phyloP scores from a whole-genome alignment of 2,113 vertebrate genomes.

The Calcarius ornatus region DNA sequence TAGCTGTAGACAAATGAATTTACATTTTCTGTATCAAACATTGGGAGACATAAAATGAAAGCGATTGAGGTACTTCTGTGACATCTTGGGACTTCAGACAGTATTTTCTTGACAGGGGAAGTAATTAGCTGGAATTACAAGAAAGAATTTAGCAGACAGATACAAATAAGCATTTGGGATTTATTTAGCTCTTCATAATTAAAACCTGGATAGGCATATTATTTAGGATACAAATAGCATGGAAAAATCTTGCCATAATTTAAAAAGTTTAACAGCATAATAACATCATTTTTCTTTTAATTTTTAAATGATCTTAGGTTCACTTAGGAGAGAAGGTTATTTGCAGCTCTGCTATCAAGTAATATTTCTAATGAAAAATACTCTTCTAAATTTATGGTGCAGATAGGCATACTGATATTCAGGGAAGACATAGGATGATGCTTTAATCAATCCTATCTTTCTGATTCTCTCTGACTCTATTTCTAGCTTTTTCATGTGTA shows the following conservation, averaged over 20 bases:
- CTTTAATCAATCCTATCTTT: background rate
- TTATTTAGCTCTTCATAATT: conserved; percentile 38
- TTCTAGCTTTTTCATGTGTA: background rate
- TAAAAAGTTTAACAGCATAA: background rate
- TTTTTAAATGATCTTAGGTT: background rate
- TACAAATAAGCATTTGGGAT: conserved; percentile 2
- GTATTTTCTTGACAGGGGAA: conserved; percentile 57
- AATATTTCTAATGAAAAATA: background rate
- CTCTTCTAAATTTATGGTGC: background rate
- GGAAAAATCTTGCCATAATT: background rate
- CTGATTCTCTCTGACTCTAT: background rate
- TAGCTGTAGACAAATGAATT: conserved; percentile 25
- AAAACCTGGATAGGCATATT: conserved; percentile 33
- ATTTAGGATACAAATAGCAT: background rate
- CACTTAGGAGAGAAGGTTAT: background rate
- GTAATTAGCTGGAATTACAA: conserved; percentile 62
- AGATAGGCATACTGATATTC: background rate
- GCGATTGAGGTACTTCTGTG: background rate
- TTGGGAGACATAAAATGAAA: background rate
- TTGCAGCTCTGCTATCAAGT: background rate
- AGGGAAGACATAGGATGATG: background rate
- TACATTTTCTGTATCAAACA: background rate
- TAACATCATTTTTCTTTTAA: background rate
- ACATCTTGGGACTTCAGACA: conserved; percentile 8
- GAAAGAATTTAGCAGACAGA: conserved; percentile 27